Conservation (phyloP, 2,113 vertebrate species). For the Nymphicus hollandicus region DNA sequence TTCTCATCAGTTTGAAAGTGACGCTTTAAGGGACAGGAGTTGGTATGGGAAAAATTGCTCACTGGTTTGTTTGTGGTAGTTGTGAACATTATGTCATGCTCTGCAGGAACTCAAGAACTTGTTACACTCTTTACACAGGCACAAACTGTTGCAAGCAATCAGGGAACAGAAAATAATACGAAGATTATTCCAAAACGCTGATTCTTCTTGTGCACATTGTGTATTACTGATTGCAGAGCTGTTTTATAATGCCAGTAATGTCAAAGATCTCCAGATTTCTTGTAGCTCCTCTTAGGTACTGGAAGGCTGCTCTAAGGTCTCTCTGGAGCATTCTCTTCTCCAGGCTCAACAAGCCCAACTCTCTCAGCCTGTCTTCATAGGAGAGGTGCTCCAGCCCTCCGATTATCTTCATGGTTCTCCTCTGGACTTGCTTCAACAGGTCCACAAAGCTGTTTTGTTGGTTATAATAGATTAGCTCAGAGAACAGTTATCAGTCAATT, state of each 20-base stretch:
- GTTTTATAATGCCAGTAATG: background rate
- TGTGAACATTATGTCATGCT: background rate
- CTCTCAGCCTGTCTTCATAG: background rate
- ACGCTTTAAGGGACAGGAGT: background rate
- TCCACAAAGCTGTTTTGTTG: background rate
- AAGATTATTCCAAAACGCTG: background rate
- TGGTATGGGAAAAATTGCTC: background rate
- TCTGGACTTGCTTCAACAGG: background rate
- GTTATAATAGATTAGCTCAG: background rate
- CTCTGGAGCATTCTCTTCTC: background rate
- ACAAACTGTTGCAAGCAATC: background rate
- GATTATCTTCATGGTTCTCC: background rate
- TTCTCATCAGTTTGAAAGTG: background rate
- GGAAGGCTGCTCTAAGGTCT: background rate
- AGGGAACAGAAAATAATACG: background rate
- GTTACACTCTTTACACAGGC: background rate
- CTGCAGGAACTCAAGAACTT: background rate
- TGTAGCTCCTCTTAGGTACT: background rate
- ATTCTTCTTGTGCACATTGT: background rate
- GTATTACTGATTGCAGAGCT: background rate
- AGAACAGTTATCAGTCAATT: fast-evolving
- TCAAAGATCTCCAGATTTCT: background rate
- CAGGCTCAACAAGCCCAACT: background rate
- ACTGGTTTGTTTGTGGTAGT: background rate
- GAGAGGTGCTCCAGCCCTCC: background rate